Evolutionary conservation across 2,888 invertebrate species (phyloP), one percentile per base, ranked within the genome.

Genomic region (Buathra laborator): DNA sequence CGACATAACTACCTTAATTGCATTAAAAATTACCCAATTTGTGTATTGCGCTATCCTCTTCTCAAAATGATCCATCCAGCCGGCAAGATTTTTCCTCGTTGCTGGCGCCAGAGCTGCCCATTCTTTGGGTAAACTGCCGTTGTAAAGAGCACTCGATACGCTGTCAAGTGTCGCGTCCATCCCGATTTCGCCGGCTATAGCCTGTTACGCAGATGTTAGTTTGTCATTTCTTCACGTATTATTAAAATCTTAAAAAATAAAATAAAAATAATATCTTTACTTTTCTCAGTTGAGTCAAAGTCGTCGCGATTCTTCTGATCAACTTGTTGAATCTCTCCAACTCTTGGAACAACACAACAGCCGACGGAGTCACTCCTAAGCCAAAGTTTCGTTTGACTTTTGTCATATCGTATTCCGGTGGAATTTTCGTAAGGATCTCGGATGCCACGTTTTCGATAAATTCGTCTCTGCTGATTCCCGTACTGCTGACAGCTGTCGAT

Each of bases 41-140:
- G 95, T 95, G 91, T 97, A 98, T 93, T 98, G 98, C 71, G 95
- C 94, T 86, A 96, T 96, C 88, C 98, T 94, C 16, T 94, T 94
- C 43, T 95, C 95, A 92, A 98, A 98, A 94, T 98, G 98, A 78
- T 97, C 96, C 95, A 99, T 97, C 99, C 99, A 99, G 37, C 96
- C 96, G 6, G 97, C 98, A 1, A 99, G 95, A 81, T 95, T 96
- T 94, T 98, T 99, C 91, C 97, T 96, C 0, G 98, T 98, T 85
- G 96, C 97, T 6, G 99, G 98, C 5, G 98, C 97, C 66, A 98
- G 94, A 86, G 95, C 95, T 24, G 97, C 95, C 99, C 99, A 99
- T 86, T 96, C 96, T 29, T 92, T 92, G 9, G 99, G 98, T 90
- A 99, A 94, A 89, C 96, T 96, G 4, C 98, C 98, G 94, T 98